Evolutionary conservation across 2,113 vertebrate species (phyloP).

Genomic region (Petroica traversi): DNA sequence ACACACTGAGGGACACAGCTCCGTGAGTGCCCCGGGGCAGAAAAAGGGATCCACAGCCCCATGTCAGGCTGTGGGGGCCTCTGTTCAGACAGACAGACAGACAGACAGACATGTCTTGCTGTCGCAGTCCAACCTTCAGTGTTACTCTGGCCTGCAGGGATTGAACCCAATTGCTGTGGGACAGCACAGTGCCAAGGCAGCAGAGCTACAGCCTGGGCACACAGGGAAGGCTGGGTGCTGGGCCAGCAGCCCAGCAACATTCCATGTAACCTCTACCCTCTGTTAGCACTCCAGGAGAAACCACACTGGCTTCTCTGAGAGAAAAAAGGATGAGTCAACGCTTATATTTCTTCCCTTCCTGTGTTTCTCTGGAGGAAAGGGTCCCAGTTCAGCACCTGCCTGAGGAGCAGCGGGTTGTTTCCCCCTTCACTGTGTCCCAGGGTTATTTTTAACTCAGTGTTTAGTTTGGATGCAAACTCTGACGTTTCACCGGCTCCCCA

Average conservation of each 20-base stretch:
- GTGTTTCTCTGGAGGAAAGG: neutral
- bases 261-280: neutral
- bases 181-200: neutral
- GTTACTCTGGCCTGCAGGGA: neutral
- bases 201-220: rapidly evolving
- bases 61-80: rapidly evolving
- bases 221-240: neutral
- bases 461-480: slow-evolving; percentile 16
- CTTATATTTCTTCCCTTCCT: neutral
- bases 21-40: rapidly evolving
- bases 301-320: neutral
- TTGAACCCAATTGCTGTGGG: neutral
- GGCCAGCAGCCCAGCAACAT: neutral
- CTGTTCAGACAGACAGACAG: neutral
- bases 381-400: neutral
- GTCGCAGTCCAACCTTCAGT: neutral
- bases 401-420: neutral
- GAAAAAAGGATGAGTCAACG: neutral
- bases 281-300: neutral
- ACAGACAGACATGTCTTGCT: neutral
- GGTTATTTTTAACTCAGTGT: neutral
- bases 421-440: neutral
- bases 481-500: neutral
- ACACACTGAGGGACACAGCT: slow-evolving; percentile 81
- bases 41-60: neutral